Evolutionary conservation across 1,140 invertebrate species (phyloP), one percentile per base, ranked within the genome.

Genomic region (Lepidurus apus): DNA sequence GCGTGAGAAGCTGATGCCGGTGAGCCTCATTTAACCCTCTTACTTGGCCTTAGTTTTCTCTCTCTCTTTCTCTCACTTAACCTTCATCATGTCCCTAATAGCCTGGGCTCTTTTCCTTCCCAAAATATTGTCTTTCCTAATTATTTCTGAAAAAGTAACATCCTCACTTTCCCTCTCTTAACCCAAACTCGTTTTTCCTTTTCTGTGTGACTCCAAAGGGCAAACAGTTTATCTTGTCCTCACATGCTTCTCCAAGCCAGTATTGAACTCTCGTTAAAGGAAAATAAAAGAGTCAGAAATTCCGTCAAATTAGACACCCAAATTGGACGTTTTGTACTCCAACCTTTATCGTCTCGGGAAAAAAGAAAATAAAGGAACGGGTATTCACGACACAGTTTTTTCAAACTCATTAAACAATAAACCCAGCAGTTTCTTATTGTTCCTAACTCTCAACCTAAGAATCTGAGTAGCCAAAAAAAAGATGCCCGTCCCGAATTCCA

Each of bases 1-100:
- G 53, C 53, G 53, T 65, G 53, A 65, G 53, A 65, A 65, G 53
- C 53, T 65, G 53, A 65, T 65, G 53, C 53, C 53, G 53, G 53
- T 65, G 13, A 65, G 53, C 53, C 8, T 65, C 53, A 65, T 65
- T 65, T 65, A 65, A 65, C 53, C 53, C 53, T 65, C 53, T 65
- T 65, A 65, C 21, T 65, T 65, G 8, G 53, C 21, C 53, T 65
- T 17, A n/a, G 4, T 17, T 47, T 65, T 8, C 13, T 17, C 53
- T 17, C 53, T 21, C 53, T 65, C 53, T 21, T 65, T 65, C 53
- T 65, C 13, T 21, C 6, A 7, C 53, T 65, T 65, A 9, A 65
- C 17, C 53, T 65, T 21, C 53, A 65, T 65, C 21, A 65, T 65
- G 53, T 65, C 53, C 53, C 21, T 65, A 65, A 65, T 65, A 65